phyloP scores from a whole-genome alignment of 23 tunicate genomes.

The Trididemnum clinides region DNA sequence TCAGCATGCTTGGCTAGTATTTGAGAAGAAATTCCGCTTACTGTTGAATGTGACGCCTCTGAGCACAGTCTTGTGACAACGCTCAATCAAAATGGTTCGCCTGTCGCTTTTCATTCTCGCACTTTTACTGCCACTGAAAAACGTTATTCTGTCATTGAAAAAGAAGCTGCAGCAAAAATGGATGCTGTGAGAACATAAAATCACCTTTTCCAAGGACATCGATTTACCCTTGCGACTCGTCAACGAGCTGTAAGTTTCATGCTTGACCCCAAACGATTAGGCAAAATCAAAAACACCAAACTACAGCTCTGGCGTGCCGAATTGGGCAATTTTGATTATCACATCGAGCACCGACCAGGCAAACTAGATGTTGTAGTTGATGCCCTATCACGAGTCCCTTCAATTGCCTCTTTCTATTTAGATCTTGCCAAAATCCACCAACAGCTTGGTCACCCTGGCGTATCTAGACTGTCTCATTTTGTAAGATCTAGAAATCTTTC shows the following conservation, averaged over 20 bases:
- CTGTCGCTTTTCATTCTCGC: too few species aligned
- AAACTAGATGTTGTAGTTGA: slow-evolving; percentile 7
- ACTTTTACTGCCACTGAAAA: too few species aligned
- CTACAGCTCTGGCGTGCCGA: slow-evolving; percentile 31
- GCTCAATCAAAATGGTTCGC: too few species aligned
- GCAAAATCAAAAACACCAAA: slow-evolving; percentile 44
- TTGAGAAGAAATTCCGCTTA: too few species aligned
- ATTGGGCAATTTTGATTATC: not conserved
- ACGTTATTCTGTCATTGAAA: too few species aligned
- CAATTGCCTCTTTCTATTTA: too few species aligned
- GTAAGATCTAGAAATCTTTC: not conserved
- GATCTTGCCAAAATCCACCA: not conserved
- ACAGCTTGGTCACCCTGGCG: not conserved
- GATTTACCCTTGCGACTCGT: slow-evolving; percentile 27
- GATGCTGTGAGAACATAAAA: slow-evolving; percentile 43
- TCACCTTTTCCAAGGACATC: not conserved
- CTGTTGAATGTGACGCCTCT: too few species aligned
- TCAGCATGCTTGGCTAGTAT: too few species aligned
- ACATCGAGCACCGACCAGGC: slow-evolving; percentile 11
- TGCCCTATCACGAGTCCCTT: not conserved
- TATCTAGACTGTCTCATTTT: not conserved
- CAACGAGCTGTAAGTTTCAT: slow-evolving; percentile 37
- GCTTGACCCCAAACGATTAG: not conserved
- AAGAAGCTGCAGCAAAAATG: too few species aligned
- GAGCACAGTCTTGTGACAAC: too few species aligned